Evolutionary conservation across 2,113 vertebrate genomes (phyloP).

Genomic region (Balaeniceps rex): DNA sequence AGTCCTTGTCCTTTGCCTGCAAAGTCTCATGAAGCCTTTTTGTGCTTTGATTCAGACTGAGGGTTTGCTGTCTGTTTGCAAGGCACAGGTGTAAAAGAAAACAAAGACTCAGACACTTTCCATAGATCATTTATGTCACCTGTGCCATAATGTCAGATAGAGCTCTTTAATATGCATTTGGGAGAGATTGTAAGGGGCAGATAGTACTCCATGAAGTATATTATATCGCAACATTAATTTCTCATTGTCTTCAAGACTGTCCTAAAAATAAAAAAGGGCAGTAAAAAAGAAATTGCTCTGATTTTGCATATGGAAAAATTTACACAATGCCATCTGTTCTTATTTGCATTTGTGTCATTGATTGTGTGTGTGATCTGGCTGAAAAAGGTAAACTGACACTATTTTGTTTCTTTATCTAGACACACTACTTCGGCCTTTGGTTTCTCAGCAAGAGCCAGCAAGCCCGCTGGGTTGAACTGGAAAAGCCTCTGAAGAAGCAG

Average conservation of each 20-base stretch:
- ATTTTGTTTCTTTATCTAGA: slow-evolving; percentile 72
- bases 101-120: not conserved
- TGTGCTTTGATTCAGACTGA: not conserved
- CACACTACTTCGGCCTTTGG: slow-evolving; percentile 94
- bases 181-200: not conserved
- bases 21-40: not conserved
- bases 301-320: not conserved
- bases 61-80: not conserved
- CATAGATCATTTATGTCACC: not conserved
- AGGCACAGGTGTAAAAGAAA: not conserved
- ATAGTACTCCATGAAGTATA: not conserved
- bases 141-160: not conserved
- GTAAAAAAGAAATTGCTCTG: not conserved
- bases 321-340: not conserved
- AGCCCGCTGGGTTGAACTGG: slow-evolving; percentile 95
- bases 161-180: not conserved
- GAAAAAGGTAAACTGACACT: not conserved
- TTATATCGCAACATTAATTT: not conserved
- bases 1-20: not conserved
- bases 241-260: not conserved
- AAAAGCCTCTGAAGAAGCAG: slow-evolving; percentile 98
- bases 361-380: not conserved
- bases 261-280: not conserved
- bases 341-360: not conserved
- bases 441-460: slow-evolving; percentile 92